Percentiles rank a stretch among this genome's conserved stretches.
phyloP scores from a whole-genome alignment of 1,140 invertebrate genomes.

The Euura saliciscinereae region DNA sequence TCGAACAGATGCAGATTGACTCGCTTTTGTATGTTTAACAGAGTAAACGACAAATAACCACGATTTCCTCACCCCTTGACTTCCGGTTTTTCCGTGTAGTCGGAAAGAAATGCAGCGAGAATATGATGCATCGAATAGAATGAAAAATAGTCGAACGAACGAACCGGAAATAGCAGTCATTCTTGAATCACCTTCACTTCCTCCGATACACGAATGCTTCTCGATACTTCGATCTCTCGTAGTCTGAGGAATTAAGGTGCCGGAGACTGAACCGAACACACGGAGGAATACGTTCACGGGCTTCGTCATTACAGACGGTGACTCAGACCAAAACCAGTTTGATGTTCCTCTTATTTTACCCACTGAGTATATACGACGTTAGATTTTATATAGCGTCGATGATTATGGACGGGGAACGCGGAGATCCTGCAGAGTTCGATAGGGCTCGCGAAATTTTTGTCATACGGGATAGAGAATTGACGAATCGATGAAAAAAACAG shows the following conservation, averaged over 20 bases:
- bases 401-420: not conserved
- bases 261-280: conserved; percentile 33
- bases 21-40: not conserved
- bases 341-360: conserved; percentile 29
- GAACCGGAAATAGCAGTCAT: conserved; percentile 36
- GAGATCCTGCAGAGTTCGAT: not conserved
- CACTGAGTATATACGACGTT: conserved; percentile 8
- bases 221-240: conserved; percentile 4
- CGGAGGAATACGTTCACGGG: conserved; percentile 31
- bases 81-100: not conserved
- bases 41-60: not conserved
- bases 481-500: not conserved
- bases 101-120: not conserved
- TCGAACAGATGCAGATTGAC: conserved; percentile 5
- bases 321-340: conserved; percentile 57
- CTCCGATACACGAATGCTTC: conserved; percentile 17
- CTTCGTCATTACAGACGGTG: conserved; percentile 53
- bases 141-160: not conserved
- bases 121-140: not conserved
- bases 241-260: not conserved
- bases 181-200: conserved; percentile 28
- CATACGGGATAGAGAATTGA: not conserved
- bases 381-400: not conserved
- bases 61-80: not conserved
- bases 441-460: not conserved